Conservation (phyloP, 2,113 vertebrate genomes). For the Phaetusa simplex region DNA sequence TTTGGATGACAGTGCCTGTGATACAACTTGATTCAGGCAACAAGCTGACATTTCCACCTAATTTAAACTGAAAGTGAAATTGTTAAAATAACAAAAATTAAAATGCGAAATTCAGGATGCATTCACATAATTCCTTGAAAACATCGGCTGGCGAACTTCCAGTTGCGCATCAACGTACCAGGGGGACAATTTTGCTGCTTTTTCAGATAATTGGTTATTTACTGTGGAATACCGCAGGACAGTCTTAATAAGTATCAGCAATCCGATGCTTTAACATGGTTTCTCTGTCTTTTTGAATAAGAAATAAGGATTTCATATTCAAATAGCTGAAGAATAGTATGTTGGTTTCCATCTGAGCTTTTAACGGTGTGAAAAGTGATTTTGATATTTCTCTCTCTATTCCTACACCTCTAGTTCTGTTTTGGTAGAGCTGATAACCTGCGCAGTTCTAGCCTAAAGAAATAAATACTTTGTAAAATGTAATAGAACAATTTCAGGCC, state of each 20-base stretch:
- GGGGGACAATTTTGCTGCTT: not conserved
- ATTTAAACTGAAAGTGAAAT: not conserved
- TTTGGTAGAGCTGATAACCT: not conserved
- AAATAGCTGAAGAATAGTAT: not conserved
- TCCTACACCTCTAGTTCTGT: not conserved
- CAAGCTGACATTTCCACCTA: not conserved
- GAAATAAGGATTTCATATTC: not conserved
- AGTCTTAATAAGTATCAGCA: not conserved
- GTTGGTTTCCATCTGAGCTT: not conserved
- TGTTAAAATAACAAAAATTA: not conserved
- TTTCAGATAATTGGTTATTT: not conserved
- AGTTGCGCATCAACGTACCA: rapidly evolving
- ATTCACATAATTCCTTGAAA: not conserved
- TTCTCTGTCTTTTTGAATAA: not conserved
- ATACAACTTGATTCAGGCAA: not conserved
- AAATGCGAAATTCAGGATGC: not conserved
- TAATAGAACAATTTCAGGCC: conserved; percentile 43
- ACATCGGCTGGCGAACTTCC: not conserved
- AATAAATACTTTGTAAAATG: conserved; percentile 27
- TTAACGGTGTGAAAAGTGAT: not conserved
- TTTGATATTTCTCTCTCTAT: not conserved
- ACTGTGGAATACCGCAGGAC: not conserved
- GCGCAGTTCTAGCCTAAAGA: not conserved
- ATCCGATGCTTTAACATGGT: not conserved
- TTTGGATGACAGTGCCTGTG: not conserved